phyloP scores from a whole-genome alignment of 1,140 invertebrate genomes.

The Saccostrea echinata region DNA sequence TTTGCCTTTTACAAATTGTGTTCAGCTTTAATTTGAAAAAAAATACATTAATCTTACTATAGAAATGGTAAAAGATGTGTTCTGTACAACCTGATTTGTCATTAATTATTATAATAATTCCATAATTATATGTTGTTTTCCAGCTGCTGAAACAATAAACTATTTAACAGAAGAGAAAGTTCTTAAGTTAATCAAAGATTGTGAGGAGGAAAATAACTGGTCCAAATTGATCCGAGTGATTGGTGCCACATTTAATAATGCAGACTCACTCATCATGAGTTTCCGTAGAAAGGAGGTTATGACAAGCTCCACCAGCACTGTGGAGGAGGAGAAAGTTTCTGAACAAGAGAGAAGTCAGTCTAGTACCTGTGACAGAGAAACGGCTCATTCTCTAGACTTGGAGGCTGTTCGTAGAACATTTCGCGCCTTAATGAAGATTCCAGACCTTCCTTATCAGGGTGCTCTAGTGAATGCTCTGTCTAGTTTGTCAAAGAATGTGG shows the following conservation, averaged over 20 bases:
- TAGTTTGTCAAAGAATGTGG: slow-evolving; percentile 86
- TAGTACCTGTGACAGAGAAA: slow-evolving; percentile 82
- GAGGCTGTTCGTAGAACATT: slow-evolving; percentile 85
- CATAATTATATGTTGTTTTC: background rate
- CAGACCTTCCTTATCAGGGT: slow-evolving; percentile 84
- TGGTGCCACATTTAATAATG: slow-evolving; percentile 87
- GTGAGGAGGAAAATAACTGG: slow-evolving; percentile 84
- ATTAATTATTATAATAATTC: too few relatives aligned
- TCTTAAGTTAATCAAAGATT: slow-evolving; percentile 85
- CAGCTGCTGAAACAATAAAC: slow-evolving; percentile 53
- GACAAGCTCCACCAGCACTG: background rate
- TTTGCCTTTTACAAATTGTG: too few relatives aligned
- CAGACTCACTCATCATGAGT: slow-evolving; percentile 86
- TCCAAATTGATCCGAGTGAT: slow-evolving; percentile 86
- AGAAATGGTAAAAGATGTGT: too few relatives aligned
- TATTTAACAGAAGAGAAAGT: slow-evolving; percentile 85
- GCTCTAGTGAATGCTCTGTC: slow-evolving; percentile 90
- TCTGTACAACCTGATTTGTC: too few relatives aligned
- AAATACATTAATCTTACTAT: too few relatives aligned
- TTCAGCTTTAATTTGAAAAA: too few relatives aligned
- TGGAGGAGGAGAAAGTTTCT: slow-evolving; percentile 20
- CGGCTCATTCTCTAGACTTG: slow-evolving; percentile 78
- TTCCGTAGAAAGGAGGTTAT: slow-evolving; percentile 81
- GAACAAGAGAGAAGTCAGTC: background rate
- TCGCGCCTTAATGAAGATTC: slow-evolving; percentile 82